Conservation (phyloP, 1,140 invertebrate species). For the Platorchestia sp. region DNA sequence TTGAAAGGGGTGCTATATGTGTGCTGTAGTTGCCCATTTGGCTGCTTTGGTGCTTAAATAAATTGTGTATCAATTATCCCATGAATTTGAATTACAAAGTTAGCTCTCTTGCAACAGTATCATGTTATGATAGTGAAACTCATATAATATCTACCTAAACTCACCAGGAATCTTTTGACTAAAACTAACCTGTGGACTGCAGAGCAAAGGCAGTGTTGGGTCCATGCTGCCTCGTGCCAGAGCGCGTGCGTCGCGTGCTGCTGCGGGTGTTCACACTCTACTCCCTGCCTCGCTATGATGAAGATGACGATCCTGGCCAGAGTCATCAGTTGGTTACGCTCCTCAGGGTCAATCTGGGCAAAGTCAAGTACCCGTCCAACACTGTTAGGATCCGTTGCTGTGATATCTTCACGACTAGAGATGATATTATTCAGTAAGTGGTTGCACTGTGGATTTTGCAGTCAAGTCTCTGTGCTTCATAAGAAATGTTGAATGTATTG, state of each 20-base stretch:
- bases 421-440: constrained; percentile 72
- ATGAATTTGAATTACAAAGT: no score
- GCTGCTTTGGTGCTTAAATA: no score
- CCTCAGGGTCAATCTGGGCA: constrained; percentile 73
- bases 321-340: constrained; percentile 72
- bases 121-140: not conserved
- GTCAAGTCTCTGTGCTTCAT: not conserved
- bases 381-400: constrained; percentile 70
- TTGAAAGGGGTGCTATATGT: no score
- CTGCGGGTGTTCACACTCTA: constrained; percentile 72
- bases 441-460: not conserved
- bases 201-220: constrained; percentile 68
- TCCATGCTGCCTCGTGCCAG: constrained; percentile 70
- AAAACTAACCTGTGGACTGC: not conserved
- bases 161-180: no score
- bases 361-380: constrained; percentile 73
- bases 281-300: constrained; percentile 71
- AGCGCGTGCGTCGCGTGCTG: constrained; percentile 71
- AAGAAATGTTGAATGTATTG: not conserved
- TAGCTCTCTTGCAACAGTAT: no score
- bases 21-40: no score
- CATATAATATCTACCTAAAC: not conserved
- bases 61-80: no score
- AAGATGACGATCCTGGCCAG: constrained; percentile 71
- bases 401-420: constrained; percentile 71